These are phyloP conservation scores for Procambarus clarkii DNA, from an alignment of 1,140 invertebrate genomes.

Conservation along the genomic window DNA sequence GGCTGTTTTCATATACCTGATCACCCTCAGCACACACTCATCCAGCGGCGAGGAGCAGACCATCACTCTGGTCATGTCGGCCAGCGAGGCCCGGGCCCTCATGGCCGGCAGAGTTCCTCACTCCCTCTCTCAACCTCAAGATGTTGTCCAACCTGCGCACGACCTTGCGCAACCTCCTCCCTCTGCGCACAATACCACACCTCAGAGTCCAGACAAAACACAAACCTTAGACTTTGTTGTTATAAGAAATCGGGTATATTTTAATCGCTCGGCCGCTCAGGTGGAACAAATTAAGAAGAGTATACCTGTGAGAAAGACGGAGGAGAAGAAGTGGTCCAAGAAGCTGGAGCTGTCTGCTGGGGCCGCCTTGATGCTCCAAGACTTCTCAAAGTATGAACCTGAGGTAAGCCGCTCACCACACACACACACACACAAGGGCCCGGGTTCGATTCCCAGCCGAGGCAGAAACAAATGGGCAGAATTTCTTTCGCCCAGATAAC, in stretches of 20 bases:
- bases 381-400: not conserved
- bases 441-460: too few relatives aligned
- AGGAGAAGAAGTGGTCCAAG: not conserved
- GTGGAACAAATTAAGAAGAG: too few relatives aligned
- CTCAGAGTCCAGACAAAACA: not conserved
- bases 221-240: not conserved
- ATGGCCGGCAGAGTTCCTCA: not conserved
- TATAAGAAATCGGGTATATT: not conserved
- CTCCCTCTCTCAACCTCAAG: not conserved
- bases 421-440: not conserved
- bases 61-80: not conserved
- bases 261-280: too few relatives aligned
- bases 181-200: not conserved
- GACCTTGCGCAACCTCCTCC: too few relatives aligned
- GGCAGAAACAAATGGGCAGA: too few relatives aligned
- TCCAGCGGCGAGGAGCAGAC: not conserved
- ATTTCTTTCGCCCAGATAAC: too few relatives aligned
- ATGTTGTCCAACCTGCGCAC: too few relatives aligned
- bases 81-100: not conserved
- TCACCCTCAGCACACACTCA: not conserved
- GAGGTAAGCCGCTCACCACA: not conserved
- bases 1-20: not conserved
- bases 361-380: not conserved
- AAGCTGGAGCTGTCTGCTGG: too few relatives aligned
- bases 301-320: not conserved